Percentiles rank a stretch among this genome's conserved stretches.
These are phyloP conservation scores for Pollenia labialis DNA, from an alignment of 2,888 invertebrate species.

Conservation along the genomic window DNA sequence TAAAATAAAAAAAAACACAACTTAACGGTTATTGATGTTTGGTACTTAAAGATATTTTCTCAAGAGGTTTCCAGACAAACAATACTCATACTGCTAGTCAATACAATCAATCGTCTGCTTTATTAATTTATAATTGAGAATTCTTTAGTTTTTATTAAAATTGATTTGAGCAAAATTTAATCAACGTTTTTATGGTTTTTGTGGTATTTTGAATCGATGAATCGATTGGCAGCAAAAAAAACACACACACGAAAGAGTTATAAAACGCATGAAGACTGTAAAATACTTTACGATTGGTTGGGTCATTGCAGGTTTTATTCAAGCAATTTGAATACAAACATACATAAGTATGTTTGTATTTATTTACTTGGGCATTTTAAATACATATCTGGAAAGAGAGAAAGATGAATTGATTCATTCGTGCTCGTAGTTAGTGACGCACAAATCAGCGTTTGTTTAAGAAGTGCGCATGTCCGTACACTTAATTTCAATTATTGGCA, in stretches of 20 bases:
- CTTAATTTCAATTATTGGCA: slow-evolving; percentile 57
- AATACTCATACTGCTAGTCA: background rate
- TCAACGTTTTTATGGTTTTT: slow-evolving; percentile 34
- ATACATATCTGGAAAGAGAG: background rate
- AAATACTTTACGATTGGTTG: slow-evolving; percentile 69
- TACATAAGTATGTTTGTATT: background rate
- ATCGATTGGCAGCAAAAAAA: slow-evolving; percentile 45
- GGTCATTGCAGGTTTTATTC: slow-evolving; percentile 63
- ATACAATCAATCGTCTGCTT: slow-evolving; percentile 28
- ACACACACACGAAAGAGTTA: background rate
- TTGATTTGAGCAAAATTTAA: slow-evolving; percentile 62
- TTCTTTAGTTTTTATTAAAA: slow-evolving; percentile 58
- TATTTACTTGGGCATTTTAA: background rate
- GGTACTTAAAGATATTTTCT: slow-evolving; percentile 8
- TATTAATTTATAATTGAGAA: slow-evolving; percentile 60
- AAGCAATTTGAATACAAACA: slow-evolving; percentile 30
- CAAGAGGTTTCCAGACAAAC: background rate
- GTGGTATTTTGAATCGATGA: slow-evolving; percentile 44
- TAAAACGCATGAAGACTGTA: slow-evolving; percentile 46
- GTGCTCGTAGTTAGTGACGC: slow-evolving; percentile 63
- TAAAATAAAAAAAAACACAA: too few species aligned
- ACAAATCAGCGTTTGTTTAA: slow-evolving; percentile 69
- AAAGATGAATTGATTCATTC: background rate
- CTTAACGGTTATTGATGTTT: background rate
- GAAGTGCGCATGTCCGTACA: slow-evolving; percentile 67